These are phyloP conservation scores for Cossypha caffra DNA, from an alignment of 2,797 vertebrate species.

Conservation along the genomic window DNA sequence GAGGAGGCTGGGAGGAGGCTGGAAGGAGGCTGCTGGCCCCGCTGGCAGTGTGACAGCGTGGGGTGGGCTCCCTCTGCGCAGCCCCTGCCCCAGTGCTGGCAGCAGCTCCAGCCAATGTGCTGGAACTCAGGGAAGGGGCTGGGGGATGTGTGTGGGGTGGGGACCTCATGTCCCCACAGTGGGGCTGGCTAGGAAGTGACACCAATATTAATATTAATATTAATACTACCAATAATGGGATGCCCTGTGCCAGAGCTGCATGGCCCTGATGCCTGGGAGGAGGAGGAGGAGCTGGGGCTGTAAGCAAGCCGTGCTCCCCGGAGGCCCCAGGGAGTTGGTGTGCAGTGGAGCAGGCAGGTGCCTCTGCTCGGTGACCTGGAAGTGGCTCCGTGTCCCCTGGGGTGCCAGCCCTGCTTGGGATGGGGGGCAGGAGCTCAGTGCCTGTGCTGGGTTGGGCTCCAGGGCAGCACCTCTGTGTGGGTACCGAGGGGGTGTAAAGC, in stretches of 20 bases:
- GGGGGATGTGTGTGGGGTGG: neutral
- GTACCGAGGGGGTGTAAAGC: accelerated
- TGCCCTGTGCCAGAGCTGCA: accelerated
- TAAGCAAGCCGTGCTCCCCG: accelerated
- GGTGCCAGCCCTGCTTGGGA: neutral
- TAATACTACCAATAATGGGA: accelerated
- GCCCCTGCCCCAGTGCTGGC: slow-evolving; percentile 15
- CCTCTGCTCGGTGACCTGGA: neutral
- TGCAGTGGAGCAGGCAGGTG: neutral
- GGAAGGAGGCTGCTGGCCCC: neutral
- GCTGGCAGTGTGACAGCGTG: neutral
- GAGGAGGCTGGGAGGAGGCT: neutral
- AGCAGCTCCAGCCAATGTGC: neutral
- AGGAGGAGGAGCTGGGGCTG: neutral
- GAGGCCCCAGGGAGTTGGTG: neutral
- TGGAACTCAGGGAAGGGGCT: slow-evolving; percentile 22
- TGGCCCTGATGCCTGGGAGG: neutral
- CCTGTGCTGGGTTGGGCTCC: neutral
- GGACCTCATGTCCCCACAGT: accelerated
- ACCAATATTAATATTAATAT: too few species aligned
- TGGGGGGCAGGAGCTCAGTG: neutral
- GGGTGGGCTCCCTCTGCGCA: neutral
- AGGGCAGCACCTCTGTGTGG: accelerated
- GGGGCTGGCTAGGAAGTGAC: neutral
- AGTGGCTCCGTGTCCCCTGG: neutral